Conservation (phyloP, 2,113 vertebrate genomes). For the Leptobrachium ailaonicum region DNA sequence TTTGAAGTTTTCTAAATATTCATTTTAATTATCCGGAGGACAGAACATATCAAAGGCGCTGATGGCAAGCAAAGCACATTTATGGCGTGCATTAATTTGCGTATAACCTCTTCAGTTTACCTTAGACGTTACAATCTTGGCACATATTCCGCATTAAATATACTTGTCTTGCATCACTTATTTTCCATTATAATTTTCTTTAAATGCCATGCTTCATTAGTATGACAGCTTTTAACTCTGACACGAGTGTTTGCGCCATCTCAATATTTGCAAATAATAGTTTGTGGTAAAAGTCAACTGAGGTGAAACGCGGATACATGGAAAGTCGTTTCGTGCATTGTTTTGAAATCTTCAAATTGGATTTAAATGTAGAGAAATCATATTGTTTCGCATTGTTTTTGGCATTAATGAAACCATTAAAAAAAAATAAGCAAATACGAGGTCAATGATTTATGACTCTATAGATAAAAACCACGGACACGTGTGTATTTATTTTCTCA, state of each 20-base stretch:
- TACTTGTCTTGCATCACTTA: not conserved
- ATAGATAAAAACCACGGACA: not conserved
- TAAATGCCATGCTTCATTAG: slow-evolving; percentile 14
- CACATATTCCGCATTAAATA: slow-evolving; percentile 13
- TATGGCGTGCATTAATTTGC: no score
- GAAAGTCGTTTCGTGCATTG: slow-evolving; percentile 21
- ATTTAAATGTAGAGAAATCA: slow-evolving; percentile 18
- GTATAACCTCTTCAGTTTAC: slow-evolving; percentile 1
- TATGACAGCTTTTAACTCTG: slow-evolving; percentile 29
- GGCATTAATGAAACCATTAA: not conserved
- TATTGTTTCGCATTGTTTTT: slow-evolving; percentile 13
- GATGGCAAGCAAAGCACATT: no score
- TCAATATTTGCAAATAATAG: slow-evolving; percentile 36
- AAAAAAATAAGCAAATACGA: not conserved
- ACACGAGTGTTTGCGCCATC: slow-evolving; percentile 33
- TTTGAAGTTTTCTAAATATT: slow-evolving; percentile 37
- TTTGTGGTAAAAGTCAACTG: slow-evolving; percentile 32
- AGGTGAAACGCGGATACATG: slow-evolving; percentile 35
- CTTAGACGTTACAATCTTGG: not conserved
- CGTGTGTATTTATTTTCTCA: slow-evolving; percentile 6
- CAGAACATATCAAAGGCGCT: slow-evolving; percentile 3
- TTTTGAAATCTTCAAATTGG: slow-evolving; percentile 32
- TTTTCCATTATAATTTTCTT: slow-evolving; percentile 12
- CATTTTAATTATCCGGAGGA: slow-evolving; percentile 7
- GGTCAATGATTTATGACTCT: not conserved